These are phyloP conservation scores for Esperia sulphurella DNA, from an alignment of 2,888 invertebrate genomes.

Conservation along the genomic window DNA sequence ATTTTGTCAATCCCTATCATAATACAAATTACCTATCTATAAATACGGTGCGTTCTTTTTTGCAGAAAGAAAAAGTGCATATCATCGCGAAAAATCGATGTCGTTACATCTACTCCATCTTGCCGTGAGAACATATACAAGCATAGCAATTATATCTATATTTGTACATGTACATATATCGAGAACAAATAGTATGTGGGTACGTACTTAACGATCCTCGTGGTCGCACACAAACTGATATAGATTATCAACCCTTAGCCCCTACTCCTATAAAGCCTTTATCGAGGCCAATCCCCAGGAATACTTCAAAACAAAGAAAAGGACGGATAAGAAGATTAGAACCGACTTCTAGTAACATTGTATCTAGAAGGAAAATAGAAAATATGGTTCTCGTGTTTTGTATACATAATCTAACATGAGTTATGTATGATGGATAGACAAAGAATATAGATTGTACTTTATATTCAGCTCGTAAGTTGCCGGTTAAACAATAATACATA, in stretches of 20 bases:
- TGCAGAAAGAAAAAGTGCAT: slow-evolving; percentile 22
- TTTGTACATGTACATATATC: too few relatives aligned
- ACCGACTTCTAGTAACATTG: slow-evolving; percentile 18
- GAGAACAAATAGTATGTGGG: neutral
- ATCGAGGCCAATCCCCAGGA: slow-evolving; percentile 42
- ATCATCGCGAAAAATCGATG: slow-evolving; percentile 31
- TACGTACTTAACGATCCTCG: slow-evolving; percentile 43
- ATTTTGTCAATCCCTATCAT: slow-evolving; percentile 3
- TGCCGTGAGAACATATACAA: slow-evolving; percentile 15
- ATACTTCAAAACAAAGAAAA: slow-evolving; percentile 64
- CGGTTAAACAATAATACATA: too few relatives aligned
- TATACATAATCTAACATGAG: neutral
- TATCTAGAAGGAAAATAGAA: neutral
- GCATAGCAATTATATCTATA: too few relatives aligned
- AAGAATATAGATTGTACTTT: too few relatives aligned
- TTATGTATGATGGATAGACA: too few relatives aligned
- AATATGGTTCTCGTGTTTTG: neutral
- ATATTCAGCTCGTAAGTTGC: too few relatives aligned
- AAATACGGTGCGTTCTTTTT: too few relatives aligned
- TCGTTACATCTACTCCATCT: slow-evolving; percentile 20
- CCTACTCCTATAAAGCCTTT: slow-evolving; percentile 46
- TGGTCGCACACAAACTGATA: slow-evolving; percentile 56
- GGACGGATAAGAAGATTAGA: slow-evolving; percentile 56
- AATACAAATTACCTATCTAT: slow-evolving; percentile 3
- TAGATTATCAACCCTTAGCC: slow-evolving; percentile 62